Evolutionary conservation across 2,888 invertebrate species (phyloP), one percentile per base, ranked within the genome.

Genomic region (Diarsia mendica): DNA sequence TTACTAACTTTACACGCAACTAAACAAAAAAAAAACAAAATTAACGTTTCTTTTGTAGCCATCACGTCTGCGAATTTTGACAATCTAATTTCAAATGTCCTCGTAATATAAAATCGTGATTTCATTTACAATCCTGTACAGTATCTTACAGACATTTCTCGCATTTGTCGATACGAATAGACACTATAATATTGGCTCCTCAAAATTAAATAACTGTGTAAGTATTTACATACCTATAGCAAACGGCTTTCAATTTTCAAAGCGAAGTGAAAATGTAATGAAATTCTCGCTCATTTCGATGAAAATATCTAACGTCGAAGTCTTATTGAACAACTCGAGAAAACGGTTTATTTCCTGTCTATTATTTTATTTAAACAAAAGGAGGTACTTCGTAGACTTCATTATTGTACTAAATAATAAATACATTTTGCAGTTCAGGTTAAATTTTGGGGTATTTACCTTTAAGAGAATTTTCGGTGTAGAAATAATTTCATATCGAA

Each of bases 301-400:
- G 82, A 71, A 82, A 84, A 77, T 81, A 67, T 72, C 63, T 67
- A 65, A 28, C 63, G 53, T 3, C 33, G n/a, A 23, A 46, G 28
- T 60, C 61, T 60, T 46, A 72, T 63, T 72, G 67, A 64, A 66
- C 48, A 53, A 53, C 39, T 80, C 44, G n/a, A 53, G 73, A 67
- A 66, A 86, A 63, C 53, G 66, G 72, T 77, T n/a, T 71, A 72
- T 82, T 82, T 82, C 72, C 72, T 67, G 63, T 44, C 60, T 76
- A 44, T 72, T 77, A 76, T 78, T 79, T 82, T 53, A 67, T 65
- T 69, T 53, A 15, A 65, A 75, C 67, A 82, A 72, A n/a, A 81
- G 69, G n/a, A 23, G 58, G 11, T 49, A 28, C 70, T 68, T n/a
- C 63, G 28, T 61, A 33, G 46, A 55, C n/a, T 81, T 85, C 44